Percentiles rank a stretch among this genome's conserved stretches.
phyloP scores from a whole-genome alignment of 2,113 vertebrate species.

The Cryptoleucopteryx plumbea region DNA sequence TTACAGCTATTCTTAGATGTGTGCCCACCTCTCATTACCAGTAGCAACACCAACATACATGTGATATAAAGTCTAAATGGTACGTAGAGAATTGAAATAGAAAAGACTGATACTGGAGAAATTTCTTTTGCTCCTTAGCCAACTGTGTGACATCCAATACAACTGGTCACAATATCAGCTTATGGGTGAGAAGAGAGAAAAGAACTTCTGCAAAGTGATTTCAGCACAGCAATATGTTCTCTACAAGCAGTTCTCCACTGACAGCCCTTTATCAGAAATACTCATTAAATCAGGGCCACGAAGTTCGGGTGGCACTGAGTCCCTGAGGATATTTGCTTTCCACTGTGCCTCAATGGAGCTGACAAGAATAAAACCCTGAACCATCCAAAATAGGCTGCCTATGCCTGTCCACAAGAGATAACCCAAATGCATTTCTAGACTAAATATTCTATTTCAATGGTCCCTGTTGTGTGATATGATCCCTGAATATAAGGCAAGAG shows the following conservation, averaged over 20 bases:
- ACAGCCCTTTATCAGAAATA: neutral
- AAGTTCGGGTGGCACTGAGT: neutral
- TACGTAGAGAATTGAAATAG: neutral
- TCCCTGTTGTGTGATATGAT: neutral
- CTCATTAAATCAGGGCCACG: neutral
- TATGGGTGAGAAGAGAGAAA: neutral
- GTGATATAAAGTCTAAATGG: neutral
- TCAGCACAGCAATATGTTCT: neutral
- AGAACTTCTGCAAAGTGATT: neutral
- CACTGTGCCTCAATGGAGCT: neutral
- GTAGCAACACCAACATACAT: neutral
- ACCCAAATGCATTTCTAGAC: neutral
- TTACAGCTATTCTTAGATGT: neutral
- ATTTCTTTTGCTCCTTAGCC: neutral
- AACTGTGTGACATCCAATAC: neutral
- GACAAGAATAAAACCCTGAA: neutral
- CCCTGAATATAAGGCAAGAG: neutral
- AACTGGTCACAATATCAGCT: rapidly evolving
- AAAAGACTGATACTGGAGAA: neutral
- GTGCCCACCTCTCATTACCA: neutral
- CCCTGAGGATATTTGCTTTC: neutral
- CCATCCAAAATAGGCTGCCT: neutral
- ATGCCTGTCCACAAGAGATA: neutral
- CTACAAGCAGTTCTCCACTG: neutral
- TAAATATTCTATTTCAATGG: neutral